These are phyloP conservation scores for Hydropotes inermis DNA, from an alignment of 2,113 vertebrate genomes.

Conservation along the genomic window DNA sequence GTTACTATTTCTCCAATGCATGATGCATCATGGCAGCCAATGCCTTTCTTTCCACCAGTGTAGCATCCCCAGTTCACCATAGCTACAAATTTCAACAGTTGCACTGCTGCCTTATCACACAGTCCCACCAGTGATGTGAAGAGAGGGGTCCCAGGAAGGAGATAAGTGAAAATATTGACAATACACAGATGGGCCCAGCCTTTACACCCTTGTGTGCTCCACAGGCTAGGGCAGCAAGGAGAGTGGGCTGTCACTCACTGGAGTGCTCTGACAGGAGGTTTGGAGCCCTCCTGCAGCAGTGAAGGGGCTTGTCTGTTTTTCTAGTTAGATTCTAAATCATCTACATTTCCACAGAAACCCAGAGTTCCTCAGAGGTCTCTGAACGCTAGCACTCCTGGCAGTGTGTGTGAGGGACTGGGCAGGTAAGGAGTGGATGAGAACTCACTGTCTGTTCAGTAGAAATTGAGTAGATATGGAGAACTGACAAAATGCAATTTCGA, in stretches of 20 bases:
- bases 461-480: conserved; percentile 35
- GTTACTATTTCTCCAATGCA: background rate
- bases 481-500: background rate
- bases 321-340: background rate
- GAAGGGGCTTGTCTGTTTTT: background rate
- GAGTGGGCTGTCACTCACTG: background rate
- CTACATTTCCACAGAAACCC: background rate
- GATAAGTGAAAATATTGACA: background rate
- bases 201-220: background rate
- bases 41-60: background rate
- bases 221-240: background rate
- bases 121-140: background rate
- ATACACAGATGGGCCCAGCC: background rate
- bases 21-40: background rate
- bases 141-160: background rate
- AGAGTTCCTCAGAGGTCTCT: background rate
- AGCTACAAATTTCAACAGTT: background rate
- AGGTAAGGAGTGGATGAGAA: background rate
- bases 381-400: background rate
- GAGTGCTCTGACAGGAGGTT: background rate
- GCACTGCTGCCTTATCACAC: background rate
- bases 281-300: background rate
- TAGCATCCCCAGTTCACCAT: background rate
- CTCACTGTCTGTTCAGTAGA: background rate
- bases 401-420: background rate